Conservation (phyloP, 2,113 vertebrate species). For the Circaetus gallicus region DNA sequence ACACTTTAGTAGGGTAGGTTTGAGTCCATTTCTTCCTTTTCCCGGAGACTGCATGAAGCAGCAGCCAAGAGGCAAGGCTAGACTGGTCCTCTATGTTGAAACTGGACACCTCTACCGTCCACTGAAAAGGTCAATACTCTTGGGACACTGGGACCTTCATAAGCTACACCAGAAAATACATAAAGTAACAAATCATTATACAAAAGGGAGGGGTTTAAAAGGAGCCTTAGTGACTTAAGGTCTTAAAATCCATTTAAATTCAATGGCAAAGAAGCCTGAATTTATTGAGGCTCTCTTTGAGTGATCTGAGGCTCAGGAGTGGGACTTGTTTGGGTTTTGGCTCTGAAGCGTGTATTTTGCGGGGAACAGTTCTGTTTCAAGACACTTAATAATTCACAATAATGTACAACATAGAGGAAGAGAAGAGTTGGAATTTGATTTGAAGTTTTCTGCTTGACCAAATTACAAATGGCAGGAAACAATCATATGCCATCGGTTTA, state of each 20-base stretch:
- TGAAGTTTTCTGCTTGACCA: background rate
- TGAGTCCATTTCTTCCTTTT: background rate
- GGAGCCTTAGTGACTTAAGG: background rate
- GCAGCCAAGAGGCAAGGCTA: background rate
- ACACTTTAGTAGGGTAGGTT: background rate
- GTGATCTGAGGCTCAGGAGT: background rate
- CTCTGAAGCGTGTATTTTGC: background rate
- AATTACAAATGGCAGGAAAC: background rate
- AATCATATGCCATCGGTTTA: background rate
- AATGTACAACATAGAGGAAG: background rate
- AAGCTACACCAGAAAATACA: background rate
- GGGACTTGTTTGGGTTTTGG: background rate
- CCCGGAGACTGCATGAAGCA: background rate
- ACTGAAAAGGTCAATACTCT: background rate
- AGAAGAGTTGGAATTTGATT: background rate
- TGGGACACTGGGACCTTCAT: background rate
- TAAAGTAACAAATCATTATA: background rate
- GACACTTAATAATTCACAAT: background rate
- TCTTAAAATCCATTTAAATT: background rate
- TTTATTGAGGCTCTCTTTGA: background rate
- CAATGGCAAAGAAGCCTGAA: background rate
- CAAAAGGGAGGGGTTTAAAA: background rate
- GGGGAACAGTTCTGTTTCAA: background rate
- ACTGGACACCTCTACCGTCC: background rate
- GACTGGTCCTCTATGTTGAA: background rate